These are phyloP conservation scores for Papilio gigon DNA, from an alignment of 2,888 invertebrate genomes.

Conservation along the genomic window DNA sequence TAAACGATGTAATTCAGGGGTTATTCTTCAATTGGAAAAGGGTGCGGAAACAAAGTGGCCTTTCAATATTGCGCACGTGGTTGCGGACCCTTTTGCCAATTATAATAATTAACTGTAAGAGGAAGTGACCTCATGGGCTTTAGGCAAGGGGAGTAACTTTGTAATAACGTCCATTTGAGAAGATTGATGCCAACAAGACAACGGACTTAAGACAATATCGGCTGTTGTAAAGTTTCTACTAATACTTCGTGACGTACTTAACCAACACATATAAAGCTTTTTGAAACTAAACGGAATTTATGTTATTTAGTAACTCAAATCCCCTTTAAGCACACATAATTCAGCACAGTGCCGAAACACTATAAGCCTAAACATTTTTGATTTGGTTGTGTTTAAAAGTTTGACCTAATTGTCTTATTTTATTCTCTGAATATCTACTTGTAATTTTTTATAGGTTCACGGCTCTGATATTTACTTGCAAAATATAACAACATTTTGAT, in stretches of 20 bases:
- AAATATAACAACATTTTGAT: too few relatives aligned
- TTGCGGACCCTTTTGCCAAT: slow-evolving; percentile 69
- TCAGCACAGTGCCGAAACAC: background rate
- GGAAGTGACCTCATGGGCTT: slow-evolving; percentile 79
- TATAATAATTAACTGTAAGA: slow-evolving; percentile 80
- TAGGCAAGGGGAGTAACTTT: slow-evolving; percentile 63
- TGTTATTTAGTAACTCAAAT: background rate
- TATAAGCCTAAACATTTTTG: too few relatives aligned
- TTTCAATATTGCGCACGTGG: slow-evolving; percentile 59
- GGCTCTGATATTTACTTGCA: too few relatives aligned
- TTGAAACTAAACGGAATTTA: background rate
- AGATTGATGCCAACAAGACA: slow-evolving; percentile 79
- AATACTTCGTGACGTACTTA: slow-evolving; percentile 46
- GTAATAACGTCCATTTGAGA: slow-evolving; percentile 72
- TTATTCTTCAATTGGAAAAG: slow-evolving; percentile 46
- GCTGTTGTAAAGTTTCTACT: slow-evolving; percentile 64
- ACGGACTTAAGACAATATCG: slow-evolving; percentile 71
- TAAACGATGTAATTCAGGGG: slow-evolving; percentile 31
- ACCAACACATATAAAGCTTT: slow-evolving; percentile 37
- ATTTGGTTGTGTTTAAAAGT: too few relatives aligned
- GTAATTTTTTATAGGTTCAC: too few relatives aligned
- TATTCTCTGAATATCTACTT: too few relatives aligned
- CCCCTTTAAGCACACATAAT: too few relatives aligned
- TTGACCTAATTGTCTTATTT: too few relatives aligned
- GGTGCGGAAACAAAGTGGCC: slow-evolving; percentile 58